Percentiles rank a stretch among this genome's conserved stretches.
Conservation (phyloP, 2,113 vertebrate species). For the Tachysurus vachellii region DNA sequence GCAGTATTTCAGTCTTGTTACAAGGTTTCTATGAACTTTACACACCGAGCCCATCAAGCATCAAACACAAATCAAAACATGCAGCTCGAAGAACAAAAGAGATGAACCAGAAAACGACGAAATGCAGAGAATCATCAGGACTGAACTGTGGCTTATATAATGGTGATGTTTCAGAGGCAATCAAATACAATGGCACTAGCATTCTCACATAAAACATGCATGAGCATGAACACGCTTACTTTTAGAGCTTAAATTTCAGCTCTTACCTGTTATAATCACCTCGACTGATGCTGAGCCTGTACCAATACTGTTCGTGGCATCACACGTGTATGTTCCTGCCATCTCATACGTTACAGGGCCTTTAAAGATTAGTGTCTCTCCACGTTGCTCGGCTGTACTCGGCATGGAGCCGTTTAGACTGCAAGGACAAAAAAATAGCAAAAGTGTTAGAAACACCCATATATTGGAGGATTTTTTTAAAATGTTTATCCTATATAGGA, state of each 20-base stretch:
- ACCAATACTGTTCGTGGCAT: conserved; percentile 92
- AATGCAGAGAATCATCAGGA: not conserved
- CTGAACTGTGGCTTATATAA: not conserved
- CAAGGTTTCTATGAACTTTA: not conserved
- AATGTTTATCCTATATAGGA: no score
- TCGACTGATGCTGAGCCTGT: conserved; percentile 87
- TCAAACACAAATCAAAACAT: conserved; percentile 1
- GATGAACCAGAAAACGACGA: not conserved
- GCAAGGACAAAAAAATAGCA: conserved; percentile 34
- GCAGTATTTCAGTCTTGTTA: conserved; percentile 4
- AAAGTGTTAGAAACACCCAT: not conserved
- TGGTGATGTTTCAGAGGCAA: conserved; percentile 46
- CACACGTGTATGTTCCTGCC: conserved; percentile 89
- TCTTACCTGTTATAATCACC: conserved; percentile 91
- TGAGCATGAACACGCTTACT: not conserved
- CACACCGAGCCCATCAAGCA: conserved; percentile 9
- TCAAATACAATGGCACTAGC: not conserved
- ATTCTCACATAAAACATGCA: not conserved
- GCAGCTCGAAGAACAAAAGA: conserved; percentile 3
- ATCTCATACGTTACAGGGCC: conserved; percentile 85
- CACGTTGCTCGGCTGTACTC: conserved; percentile 82
- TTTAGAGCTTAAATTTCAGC: not conserved
- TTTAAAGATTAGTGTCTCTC: conserved; percentile 87
- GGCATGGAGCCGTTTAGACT: conserved; percentile 92
- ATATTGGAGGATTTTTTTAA: not conserved